These are phyloP conservation scores for Galerucella calmariensis DNA, from an alignment of 2,888 invertebrate species.

Conservation along the genomic window DNA sequence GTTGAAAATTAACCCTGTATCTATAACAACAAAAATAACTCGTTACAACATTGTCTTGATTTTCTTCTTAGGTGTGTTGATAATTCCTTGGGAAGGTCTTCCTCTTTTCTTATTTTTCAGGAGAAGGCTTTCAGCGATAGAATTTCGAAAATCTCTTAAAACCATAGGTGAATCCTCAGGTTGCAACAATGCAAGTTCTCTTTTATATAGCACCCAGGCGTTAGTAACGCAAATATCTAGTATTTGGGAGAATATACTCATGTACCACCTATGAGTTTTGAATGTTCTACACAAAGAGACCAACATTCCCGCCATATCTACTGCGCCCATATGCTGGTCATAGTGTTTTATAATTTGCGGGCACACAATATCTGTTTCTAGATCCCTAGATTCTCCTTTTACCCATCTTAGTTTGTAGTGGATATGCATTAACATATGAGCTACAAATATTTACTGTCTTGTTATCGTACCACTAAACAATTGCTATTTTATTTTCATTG, in stretches of 20 bases:
- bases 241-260: conserved; percentile 31
- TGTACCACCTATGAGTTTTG: conserved; percentile 24
- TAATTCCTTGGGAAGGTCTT: conserved; percentile 19
- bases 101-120: conserved; percentile 10
- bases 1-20: too few species aligned
- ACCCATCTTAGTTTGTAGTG: conserved; percentile 26
- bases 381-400: conserved; percentile 45
- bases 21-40: too few species aligned
- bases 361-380: background rate
- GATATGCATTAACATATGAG: conserved; percentile 29
- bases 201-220: conserved; percentile 30
- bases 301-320: too few species aligned
- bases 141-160: conserved; percentile 20
- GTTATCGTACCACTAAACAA: conserved; percentile 31
- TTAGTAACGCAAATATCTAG: conserved; percentile 29
- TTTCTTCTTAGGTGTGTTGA: conserved; percentile 18
- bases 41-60: conserved; percentile 15
- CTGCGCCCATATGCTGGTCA: too few species aligned
- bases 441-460: conserved; percentile 28
- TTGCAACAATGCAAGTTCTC: conserved; percentile 20
- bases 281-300: too few species aligned
- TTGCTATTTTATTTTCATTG: conserved; percentile 13
- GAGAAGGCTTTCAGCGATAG: conserved; percentile 10
- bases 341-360: background rate
- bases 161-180: conserved; percentile 16